Base-by-base conservation (phyloP, 2,797 vertebrate species). In the Balearica regulorum region DNA sequence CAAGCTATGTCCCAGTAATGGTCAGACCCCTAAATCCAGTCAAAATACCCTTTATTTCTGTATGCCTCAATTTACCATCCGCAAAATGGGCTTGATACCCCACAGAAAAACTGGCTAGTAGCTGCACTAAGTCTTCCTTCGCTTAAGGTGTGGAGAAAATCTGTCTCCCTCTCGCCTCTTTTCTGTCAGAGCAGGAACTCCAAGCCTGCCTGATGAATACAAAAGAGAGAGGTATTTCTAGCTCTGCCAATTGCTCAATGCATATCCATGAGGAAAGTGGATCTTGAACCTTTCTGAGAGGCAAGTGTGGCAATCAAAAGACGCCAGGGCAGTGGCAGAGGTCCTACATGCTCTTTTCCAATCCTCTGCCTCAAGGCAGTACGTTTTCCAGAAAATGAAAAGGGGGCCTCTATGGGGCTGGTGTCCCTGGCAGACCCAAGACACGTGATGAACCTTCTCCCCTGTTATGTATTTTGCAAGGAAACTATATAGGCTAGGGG, bases 371-470 rank as follows among this genome's bases (percentile, higher is more conserved):
- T 70, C 13, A 11, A 71, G 31, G 19, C 7, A 65, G 6, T 31
- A 14, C 26, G 4, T 37, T 55, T 65, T 60, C 17, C 35, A 54
- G 24, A 54, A 66, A 55, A 90, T 6, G 2, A 31, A n/a, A 37
- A 55, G 3, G 6, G 3, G 5, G 1, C 5, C 4, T 48, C 12
- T 65, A 35, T 46, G 15, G 16, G 19, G 10, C 9, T 26, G 14
- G 7, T 49, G 33, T 43, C 26, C 29, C 35, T 86, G 76, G 35
- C 10, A 86, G 24, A 49, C 20, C 13, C 41, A 58, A 49, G 26
- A 48, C 22, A 57, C 2, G 3, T 49, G 24, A 31, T 53, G 13
- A 58, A 13, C 39, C 64, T 80, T 70, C n/a, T 48, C 3, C 13
- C 15, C 14, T 10, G 5, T 43, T 43, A 64, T 4, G 10, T 4